phyloP scores from a whole-genome alignment of 2,113 vertebrate genomes.

The Balaeniceps rex region DNA sequence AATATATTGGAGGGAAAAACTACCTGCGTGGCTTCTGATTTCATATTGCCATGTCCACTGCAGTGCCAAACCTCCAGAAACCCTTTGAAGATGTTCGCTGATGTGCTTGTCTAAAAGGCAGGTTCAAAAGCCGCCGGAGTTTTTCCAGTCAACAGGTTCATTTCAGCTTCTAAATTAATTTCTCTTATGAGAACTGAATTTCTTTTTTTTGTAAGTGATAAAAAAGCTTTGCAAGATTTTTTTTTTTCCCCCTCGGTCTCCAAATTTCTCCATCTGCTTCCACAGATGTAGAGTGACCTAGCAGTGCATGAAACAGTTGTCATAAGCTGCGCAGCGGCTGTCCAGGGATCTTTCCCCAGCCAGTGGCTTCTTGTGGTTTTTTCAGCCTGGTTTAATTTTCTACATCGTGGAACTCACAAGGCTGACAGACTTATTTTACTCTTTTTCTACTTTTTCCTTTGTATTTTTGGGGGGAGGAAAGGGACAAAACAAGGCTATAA shows the following conservation, averaged over 20 bases:
- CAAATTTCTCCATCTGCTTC: conserved; percentile 12
- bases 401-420: background rate
- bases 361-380: background rate
- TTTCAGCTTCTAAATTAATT: background rate
- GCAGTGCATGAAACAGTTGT: background rate
- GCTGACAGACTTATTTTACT: background rate
- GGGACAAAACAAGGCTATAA: background rate
- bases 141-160: background rate
- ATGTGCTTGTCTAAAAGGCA: too few species aligned
- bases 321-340: background rate
- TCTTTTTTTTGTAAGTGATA: background rate
- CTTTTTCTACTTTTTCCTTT: background rate
- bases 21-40: background rate
- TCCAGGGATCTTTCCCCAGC: background rate
- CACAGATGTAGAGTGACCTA: background rate
- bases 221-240: background rate
- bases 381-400: background rate
- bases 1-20: fast-evolving
- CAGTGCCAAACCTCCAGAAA: background rate
- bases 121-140: background rate
- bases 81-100: background rate
- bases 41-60: fast-evolving
- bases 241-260: background rate
- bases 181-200: background rate
- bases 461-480: background rate